Evolutionary conservation across 1,140 invertebrate species (phyloP), one percentile per base, ranked within the genome.

Genomic region (Drosophila tsacasi): DNA sequence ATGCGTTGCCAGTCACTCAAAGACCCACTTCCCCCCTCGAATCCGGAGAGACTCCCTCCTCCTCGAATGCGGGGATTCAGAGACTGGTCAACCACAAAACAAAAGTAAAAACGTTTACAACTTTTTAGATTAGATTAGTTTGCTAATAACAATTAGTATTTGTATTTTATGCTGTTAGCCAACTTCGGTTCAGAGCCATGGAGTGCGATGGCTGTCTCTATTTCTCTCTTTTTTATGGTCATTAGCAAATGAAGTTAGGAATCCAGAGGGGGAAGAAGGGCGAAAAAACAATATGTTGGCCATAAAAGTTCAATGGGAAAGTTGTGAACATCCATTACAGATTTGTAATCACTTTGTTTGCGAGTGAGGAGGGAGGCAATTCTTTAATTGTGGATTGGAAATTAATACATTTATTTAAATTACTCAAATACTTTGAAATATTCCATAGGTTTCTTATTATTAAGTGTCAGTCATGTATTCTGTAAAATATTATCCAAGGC

Each of bases 101-200:
- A 84, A 89, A 79, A 91, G 81, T 83, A 91, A 81, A 89, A 89
- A 82, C 90, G 90, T 83, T 91, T 91, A 91, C 89, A 91, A 91
- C 89, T 91, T 91, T 90, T 91, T 91, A 82, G 89, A 91, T 91
- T 91, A 91, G 89, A 91, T 91, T 91, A 91, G 89, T 91, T 91
- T 86, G 84, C 90, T 89, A 91, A 91, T 91, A 91, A 91, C 89
- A 91, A 91, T 91, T 91, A 91, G 89, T 91, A 90, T 90, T 90
- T 90, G 86, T 90, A 90, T 90, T 90, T 90, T 90, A 90, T 90
- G 85, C 69, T 79, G 73, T 91, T 79, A 69, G 71, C 35, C 78
- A 81, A 78, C 85, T 81, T 77, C 39, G 67, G 40, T 57, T 52
- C 19, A 17, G 23, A 19, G 21, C 5, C 27, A 13, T n/a, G 9